These are phyloP conservation scores for Portevinia maculata DNA, from an alignment of 2,888 invertebrate genomes.

Conservation along the genomic window DNA sequence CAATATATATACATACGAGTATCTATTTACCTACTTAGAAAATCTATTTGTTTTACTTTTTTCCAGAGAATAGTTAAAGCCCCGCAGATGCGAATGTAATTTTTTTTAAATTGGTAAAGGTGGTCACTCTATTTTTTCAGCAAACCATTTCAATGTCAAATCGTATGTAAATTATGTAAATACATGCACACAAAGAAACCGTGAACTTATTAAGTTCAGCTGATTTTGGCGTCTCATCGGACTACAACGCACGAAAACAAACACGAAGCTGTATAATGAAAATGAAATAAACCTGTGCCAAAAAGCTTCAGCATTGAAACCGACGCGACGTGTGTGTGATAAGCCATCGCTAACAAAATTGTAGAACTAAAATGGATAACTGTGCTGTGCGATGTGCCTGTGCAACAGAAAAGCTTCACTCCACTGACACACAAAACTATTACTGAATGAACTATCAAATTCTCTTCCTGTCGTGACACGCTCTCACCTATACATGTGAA, in stretches of 20 bases:
- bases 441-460: slow-evolving; percentile 39
- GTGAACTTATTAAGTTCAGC: slow-evolving; percentile 29
- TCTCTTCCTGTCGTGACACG: neutral
- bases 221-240: slow-evolving; percentile 41
- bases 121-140: neutral
- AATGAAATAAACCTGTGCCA: slow-evolving; percentile 29
- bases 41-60: too few relatives aligned
- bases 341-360: neutral
- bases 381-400: slow-evolving; percentile 35
- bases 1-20: too few relatives aligned
- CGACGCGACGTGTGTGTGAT: slow-evolving; percentile 3
- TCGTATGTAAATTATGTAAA: too few relatives aligned
- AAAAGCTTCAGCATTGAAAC: slow-evolving; percentile 21
- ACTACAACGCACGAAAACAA: slow-evolving; percentile 37
- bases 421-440: slow-evolving; percentile 70
- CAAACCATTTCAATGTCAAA: too few relatives aligned
- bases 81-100: too few relatives aligned
- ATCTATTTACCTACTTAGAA: too few relatives aligned
- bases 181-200: neutral
- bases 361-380: slow-evolving; percentile 19
- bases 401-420: slow-evolving; percentile 59
- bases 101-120: too few relatives aligned
- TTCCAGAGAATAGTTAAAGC: too few relatives aligned
- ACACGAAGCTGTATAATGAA: neutral
- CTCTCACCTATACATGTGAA: slow-evolving; percentile 23